Percentiles rank a stretch among this genome's conserved stretches.
These are phyloP conservation scores for Promerops cafer DNA, from an alignment of 2,113 vertebrate species.

Conservation along the genomic window DNA sequence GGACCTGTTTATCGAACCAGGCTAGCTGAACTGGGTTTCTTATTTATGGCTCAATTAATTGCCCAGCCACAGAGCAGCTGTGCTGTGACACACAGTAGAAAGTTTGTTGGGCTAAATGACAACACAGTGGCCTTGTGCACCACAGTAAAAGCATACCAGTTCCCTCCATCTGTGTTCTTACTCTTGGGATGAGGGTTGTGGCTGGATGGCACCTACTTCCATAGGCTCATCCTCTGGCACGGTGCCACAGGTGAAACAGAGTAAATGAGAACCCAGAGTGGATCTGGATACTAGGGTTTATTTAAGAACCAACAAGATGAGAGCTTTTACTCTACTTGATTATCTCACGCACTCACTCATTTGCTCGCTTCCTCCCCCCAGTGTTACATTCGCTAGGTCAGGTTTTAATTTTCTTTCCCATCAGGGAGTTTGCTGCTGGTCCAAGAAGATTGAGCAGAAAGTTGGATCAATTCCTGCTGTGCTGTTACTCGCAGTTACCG, in stretches of 20 bases:
- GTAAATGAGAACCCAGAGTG: not conserved
- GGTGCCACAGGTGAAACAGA: not conserved
- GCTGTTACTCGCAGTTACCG: not conserved
- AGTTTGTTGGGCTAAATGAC: not conserved
- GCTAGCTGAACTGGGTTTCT: too few relatives aligned
- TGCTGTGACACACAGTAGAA: too few relatives aligned
- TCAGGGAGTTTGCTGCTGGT: not conserved
- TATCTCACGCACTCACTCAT: not conserved
- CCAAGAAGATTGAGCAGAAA: not conserved
- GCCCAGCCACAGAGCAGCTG: too few relatives aligned
- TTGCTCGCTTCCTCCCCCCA: not conserved
- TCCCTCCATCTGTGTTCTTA: not conserved
- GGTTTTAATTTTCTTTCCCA: not conserved
- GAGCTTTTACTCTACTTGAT: not conserved
- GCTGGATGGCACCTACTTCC: not conserved
- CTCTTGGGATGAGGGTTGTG: not conserved
- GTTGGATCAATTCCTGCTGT: not conserved
- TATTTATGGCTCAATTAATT: too few relatives aligned
- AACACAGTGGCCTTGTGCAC: not conserved
- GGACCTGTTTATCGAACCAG: too few relatives aligned
- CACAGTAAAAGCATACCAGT: not conserved
- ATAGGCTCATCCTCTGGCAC: not conserved
- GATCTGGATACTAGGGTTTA: not conserved
- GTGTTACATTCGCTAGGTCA: not conserved
- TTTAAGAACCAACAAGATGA: not conserved